Conservation (phyloP, 2,888 invertebrate species). For the Microdon myrmicae region DNA sequence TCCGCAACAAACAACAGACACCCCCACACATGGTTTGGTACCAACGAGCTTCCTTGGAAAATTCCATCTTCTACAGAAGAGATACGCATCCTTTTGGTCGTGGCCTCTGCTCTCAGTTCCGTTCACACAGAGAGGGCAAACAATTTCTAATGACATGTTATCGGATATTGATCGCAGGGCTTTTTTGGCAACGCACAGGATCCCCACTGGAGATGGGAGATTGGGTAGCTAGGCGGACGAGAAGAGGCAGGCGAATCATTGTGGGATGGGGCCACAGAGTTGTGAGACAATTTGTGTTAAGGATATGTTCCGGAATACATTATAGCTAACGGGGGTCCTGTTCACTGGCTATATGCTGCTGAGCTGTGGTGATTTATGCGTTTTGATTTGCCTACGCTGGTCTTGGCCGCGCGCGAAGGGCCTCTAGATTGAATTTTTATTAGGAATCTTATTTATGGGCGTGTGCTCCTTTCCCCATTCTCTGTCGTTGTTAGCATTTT, state of each 20-base stretch:
- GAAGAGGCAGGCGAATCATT: conserved; percentile 5
- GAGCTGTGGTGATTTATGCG: conserved; percentile 63
- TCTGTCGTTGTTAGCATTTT: conserved; percentile 29
- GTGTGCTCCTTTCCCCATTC: conserved; percentile 39
- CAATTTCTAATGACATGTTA: conserved; percentile 53
- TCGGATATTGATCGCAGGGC: conserved; percentile 50
- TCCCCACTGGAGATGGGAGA: conserved; percentile 12
- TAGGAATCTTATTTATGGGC: conserved; percentile 51
- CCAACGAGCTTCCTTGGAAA: neutral
- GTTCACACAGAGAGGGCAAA: no score
- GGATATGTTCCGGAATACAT: conserved; percentile 67
- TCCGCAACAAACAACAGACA: conserved; percentile 22
- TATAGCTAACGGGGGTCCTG: conserved; percentile 59
- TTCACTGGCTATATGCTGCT: conserved; percentile 53
- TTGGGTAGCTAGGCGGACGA: conserved; percentile 15
- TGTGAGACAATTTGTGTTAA: conserved; percentile 66
- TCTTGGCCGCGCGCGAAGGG: conserved; percentile 35
- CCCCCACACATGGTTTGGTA: conserved; percentile 7
- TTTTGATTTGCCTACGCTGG: conserved; percentile 54
- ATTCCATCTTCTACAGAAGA: no score
- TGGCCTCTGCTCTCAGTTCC: conserved; percentile 25
- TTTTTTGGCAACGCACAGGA: conserved; percentile 44
- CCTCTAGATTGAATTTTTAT: conserved; percentile 52
- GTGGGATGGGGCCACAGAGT: conserved; percentile 47
- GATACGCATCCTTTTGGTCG: neutral